Evolutionary conservation across 2,113 vertebrate species (phyloP), one percentile per base, ranked within the genome.

Genomic region (Gila orcuttii): DNA sequence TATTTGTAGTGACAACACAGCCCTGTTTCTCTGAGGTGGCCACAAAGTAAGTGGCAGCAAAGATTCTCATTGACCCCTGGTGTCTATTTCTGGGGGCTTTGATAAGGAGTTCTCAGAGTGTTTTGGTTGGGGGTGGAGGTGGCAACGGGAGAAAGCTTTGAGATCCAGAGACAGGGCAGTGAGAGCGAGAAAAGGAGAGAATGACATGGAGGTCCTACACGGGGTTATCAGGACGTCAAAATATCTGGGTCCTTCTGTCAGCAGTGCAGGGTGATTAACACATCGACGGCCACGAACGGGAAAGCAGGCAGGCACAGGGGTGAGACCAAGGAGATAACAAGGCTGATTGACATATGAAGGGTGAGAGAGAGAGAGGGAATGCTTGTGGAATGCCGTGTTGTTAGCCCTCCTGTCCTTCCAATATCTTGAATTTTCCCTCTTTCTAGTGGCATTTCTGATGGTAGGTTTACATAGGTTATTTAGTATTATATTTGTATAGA

Each of bases 201-300:
- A 78, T 74, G 78, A 87, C 85, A 68, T 59, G 19, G 42, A 78
- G 79, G 89, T 91, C 87, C 81, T 82, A 80, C 84, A 71, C 81
- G 47, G 88, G 92, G 92, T 94, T 95, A 94, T 95, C 93, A 91
- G 91, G 84, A 87, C 79, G 73, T 87, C 88, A 89, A 93, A 93
- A 93, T 93, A 93, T 91, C 86, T 90, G 91, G 84, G 90, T 90
- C 89, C 89, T 92, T 94, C 93, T 94, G 93, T 95, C 93, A 92
- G 89, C 93, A 90, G 90, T 84, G 83, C 87, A 84, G 89, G 89
- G 91, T 91, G 93, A 93, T 86, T 89, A 90, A 90, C 90, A 90
- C 86, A 84, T 88, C 90, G 86, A 91, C 89, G 82, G 89, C 88
- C 82, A 86, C 80, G 36, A 85, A 85, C 75, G 79, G 84, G 74